phyloP scores from a whole-genome alignment of 92 coral and sea anemone genomes.

The Siderastrea radians region DNA sequence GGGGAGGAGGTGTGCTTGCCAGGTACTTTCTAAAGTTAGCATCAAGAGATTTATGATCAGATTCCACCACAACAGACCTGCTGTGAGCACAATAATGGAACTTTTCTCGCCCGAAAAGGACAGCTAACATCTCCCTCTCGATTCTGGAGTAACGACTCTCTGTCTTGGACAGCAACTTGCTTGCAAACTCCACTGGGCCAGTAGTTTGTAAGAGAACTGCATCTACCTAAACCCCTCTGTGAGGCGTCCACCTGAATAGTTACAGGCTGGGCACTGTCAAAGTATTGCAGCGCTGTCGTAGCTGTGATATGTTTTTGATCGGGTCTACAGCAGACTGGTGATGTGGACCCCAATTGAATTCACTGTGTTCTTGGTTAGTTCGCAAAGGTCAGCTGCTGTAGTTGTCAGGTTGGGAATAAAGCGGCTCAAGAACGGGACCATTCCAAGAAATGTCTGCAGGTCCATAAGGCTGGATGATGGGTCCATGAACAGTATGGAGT shows the following conservation, averaged over 20 bases:
- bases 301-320: constrained; percentile 59
- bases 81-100: constrained; percentile 69
- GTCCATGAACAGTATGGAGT: constrained; percentile 72
- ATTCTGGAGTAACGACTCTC: constrained; percentile 75
- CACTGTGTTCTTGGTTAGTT: constrained; percentile 65
- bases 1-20: constrained; percentile 61
- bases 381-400: constrained; percentile 70
- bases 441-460: constrained; percentile 69
- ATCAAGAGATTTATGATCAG: constrained; percentile 79
- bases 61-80: constrained; percentile 63
- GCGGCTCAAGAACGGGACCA: constrained; percentile 70
- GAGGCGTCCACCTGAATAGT: constrained; percentile 75
- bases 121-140: constrained; percentile 78
- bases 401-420: constrained; percentile 71
- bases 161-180: constrained; percentile 60
- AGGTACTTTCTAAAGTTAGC: constrained; percentile 66
- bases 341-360: constrained; percentile 61
- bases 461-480: constrained; percentile 53
- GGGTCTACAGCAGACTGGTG: constrained; percentile 56
- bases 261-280: constrained; percentile 67
- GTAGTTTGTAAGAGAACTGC: constrained; percentile 70
- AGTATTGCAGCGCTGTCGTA: constrained; percentile 60
- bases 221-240: constrained; percentile 63
- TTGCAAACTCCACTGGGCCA: constrained; percentile 64
- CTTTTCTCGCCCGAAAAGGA: constrained; percentile 69